Evolutionary conservation across 1,140 invertebrate species (phyloP).

Genomic region (Pogonomyrmex barbatus): DNA sequence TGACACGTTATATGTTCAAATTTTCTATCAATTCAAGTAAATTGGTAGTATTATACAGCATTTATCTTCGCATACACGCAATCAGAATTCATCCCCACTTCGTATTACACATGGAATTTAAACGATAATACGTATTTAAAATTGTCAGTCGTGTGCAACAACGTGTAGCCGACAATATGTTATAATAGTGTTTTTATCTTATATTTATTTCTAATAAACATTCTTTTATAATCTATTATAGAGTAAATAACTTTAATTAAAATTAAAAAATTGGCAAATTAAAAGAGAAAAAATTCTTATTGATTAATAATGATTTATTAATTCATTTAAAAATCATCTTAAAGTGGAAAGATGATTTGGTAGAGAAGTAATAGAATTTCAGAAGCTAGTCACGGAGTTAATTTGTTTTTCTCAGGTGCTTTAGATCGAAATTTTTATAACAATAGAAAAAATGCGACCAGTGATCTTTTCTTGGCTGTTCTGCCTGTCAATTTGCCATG

Average conservation of each 20-base stretch:
- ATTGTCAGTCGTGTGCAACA: not conserved
- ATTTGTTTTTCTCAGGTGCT: not conserved
- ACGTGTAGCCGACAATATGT: not conserved
- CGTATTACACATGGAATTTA: not conserved
- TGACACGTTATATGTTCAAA: not conserved
- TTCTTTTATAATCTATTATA: not conserved
- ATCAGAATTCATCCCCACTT: not conserved
- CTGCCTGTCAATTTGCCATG: slow-evolving; percentile 49
- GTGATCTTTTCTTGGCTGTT: not conserved
- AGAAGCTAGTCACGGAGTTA: not conserved
- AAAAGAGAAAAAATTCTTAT: not conserved
- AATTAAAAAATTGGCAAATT: not conserved
- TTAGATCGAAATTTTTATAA: not conserved
- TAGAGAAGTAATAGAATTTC: not conserved
- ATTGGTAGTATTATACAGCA: not conserved
- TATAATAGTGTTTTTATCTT: not conserved
- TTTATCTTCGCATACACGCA: not conserved
- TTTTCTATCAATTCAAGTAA: not conserved
- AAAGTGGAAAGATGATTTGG: not conserved
- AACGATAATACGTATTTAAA: not conserved
- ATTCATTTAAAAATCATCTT: not conserved
- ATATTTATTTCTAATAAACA: not conserved
- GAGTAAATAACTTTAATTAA: not conserved
- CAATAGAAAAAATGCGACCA: slow-evolving; percentile 42
- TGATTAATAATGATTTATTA: not conserved